Conservation (phyloP, 2,888 invertebrate genomes). For the Sphaeridia pumilis region DNA sequence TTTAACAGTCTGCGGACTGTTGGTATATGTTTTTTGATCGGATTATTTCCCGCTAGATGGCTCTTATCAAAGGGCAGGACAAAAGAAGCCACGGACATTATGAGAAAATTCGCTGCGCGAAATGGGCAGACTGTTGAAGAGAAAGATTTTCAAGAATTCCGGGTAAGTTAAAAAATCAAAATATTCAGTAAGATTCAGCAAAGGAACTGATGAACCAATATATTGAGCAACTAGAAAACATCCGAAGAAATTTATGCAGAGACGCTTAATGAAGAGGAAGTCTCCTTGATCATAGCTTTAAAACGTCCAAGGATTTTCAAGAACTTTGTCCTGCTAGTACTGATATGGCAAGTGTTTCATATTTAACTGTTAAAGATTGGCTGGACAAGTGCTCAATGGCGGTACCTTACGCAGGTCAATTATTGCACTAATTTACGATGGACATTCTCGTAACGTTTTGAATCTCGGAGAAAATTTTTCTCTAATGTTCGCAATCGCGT, state of each 20-base stretch:
- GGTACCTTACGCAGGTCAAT: slow-evolving; percentile 59
- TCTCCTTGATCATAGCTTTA: slow-evolving; percentile 70
- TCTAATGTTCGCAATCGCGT: slow-evolving; percentile 46
- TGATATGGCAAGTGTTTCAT: no score
- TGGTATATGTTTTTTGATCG: not conserved
- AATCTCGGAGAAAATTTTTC: slow-evolving; percentile 41
- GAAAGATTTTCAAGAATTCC: slow-evolving; percentile 60
- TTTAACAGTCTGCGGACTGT: not conserved
- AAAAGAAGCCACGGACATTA: slow-evolving; percentile 62
- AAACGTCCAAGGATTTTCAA: slow-evolving; percentile 61
- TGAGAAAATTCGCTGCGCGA: slow-evolving; percentile 66
- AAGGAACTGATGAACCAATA: not conserved
- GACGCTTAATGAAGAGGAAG: slow-evolving; percentile 44
- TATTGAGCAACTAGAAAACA: slow-evolving; percentile 48
- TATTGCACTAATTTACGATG: slow-evolving; percentile 76
- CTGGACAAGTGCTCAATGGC: no score
- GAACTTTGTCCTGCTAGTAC: slow-evolving; percentile 62
- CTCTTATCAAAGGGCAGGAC: slow-evolving; percentile 72
- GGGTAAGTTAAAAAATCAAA: no score
- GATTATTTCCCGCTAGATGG: slow-evolving; percentile 60
- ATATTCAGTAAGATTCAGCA: no score
- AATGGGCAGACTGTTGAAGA: slow-evolving; percentile 65
- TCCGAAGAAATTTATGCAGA: slow-evolving; percentile 41
- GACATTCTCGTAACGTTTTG: slow-evolving; percentile 76
- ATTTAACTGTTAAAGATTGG: no score